A percentile compares a stretch with the other conserved stretches of the same genome.
Conservation (phyloP, 2,797 vertebrate genomes). For the Artibeus jamaicensis region DNA sequence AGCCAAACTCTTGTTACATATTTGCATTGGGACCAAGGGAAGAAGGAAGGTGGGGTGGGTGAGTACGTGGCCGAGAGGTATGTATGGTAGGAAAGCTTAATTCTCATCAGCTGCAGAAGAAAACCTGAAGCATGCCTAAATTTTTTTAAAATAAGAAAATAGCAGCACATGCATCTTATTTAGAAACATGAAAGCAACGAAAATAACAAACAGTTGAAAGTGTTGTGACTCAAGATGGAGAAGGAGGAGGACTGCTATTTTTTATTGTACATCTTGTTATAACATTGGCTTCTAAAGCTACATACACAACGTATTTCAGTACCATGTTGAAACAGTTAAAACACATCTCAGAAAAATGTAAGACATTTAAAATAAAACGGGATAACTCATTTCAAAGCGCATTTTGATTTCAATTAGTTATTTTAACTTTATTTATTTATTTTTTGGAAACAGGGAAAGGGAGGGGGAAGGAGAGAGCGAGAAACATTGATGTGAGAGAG, state of each 20-base stretch:
- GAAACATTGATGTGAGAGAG: neutral
- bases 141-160: neutral
- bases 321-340: neutral
- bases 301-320: neutral
- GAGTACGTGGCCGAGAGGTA: too few relatives aligned
- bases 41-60: neutral
- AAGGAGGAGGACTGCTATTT: neutral
- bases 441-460: neutral
- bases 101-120: neutral
- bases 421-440: neutral
- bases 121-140: neutral
- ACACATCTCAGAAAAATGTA: neutral
- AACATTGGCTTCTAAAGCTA: neutral
- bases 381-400: slow-evolving; percentile 31
- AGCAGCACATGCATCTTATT: neutral
- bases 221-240: neutral
- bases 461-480: neutral
- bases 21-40: neutral
- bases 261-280: neutral
- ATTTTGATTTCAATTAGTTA: slow-evolving; percentile 13
- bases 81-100: neutral
- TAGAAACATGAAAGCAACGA: slow-evolving; percentile 4
- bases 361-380: neutral
- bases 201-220: neutral
- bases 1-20: neutral